phyloP scores from a whole-genome alignment of 2,113 vertebrate genomes.

The Zingel zingel region DNA sequence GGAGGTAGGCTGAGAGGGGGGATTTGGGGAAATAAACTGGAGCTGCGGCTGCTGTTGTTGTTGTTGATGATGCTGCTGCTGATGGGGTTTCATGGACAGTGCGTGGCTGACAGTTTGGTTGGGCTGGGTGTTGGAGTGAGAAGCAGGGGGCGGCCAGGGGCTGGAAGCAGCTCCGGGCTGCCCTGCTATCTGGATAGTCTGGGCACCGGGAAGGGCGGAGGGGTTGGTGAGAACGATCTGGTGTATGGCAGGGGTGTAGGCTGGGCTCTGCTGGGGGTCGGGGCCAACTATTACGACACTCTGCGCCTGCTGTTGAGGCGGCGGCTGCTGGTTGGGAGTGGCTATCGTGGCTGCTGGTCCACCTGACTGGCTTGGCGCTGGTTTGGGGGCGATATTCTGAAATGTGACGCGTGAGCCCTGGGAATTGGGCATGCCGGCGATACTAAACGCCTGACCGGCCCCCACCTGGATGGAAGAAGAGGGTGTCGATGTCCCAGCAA shows the following conservation, averaged over 20 bases:
- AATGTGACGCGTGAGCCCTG: constrained; percentile 93
- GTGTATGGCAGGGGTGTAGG: constrained; percentile 95
- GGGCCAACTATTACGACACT: constrained; percentile 96
- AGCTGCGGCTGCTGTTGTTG: constrained; percentile 83
- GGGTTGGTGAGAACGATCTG: constrained; percentile 97
- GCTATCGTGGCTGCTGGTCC: constrained; percentile 85
- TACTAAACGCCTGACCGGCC: constrained; percentile 88
- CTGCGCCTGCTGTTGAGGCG: constrained; percentile 87
- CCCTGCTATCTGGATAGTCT: constrained; percentile 92
- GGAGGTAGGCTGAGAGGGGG: constrained; percentile 89
- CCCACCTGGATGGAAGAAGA: constrained; percentile 89
- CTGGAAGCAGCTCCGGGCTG: constrained; percentile 89
- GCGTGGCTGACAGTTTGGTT: constrained; percentile 85
- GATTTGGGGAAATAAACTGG: constrained; percentile 85
- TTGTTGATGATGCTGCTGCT: constrained; percentile 85
- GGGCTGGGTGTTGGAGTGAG: constrained; percentile 88
- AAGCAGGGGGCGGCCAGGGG: constrained; percentile 85
- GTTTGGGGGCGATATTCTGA: constrained; percentile 98
- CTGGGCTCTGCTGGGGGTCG: constrained; percentile 90
- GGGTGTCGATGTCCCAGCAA: constrained; percentile 84
- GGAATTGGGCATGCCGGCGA: constrained; percentile 89
- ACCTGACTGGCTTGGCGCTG: constrained; percentile 88
- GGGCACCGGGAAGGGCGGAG: constrained; percentile 87
- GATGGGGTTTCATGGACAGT: constrained; percentile 92
- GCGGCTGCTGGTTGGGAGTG: constrained; percentile 86